Percentiles rank a stretch among this genome's conserved stretches.
phyloP scores from a whole-genome alignment of 2,113 vertebrate species.

The Campylomormyrus numenius region DNA sequence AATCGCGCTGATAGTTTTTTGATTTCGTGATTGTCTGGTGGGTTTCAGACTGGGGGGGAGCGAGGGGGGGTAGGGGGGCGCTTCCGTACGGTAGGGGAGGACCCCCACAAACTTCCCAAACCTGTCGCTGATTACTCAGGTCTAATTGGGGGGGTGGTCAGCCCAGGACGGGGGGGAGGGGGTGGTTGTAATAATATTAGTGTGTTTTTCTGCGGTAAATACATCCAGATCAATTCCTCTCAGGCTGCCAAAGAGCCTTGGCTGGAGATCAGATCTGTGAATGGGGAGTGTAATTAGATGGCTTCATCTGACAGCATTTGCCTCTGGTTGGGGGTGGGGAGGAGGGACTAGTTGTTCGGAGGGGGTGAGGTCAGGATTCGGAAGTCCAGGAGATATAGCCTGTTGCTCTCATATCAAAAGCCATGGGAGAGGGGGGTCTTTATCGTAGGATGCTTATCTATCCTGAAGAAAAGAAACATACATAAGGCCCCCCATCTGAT shows the following conservation, averaged over 20 bases:
- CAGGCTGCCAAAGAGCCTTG: constrained; percentile 26
- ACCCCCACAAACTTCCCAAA: no score
- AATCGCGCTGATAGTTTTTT: no score
- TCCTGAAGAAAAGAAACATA: neutral
- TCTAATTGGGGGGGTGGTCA: no score
- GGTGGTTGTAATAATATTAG: neutral
- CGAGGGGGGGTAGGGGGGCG: no score
- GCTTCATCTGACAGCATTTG: constrained; percentile 31
- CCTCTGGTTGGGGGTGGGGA: neutral
- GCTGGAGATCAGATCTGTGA: constrained; percentile 28
- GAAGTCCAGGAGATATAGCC: neutral
- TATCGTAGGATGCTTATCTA: neutral
- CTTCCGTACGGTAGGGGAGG: no score
- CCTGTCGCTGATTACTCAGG: no score
- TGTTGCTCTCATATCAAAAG: neutral
- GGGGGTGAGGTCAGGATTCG: neutral
- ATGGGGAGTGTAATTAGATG: constrained; percentile 38
- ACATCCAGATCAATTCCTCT: constrained; percentile 28
- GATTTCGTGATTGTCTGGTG: no score
- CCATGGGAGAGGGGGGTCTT: neutral
- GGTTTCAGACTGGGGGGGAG: no score
- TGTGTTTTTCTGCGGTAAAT: constrained; percentile 8
- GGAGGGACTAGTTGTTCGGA: neutral
- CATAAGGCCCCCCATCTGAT: neutral
- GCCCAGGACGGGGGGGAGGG: neutral